These are phyloP conservation scores for Lepidocolaptes lacrymiger DNA, from an alignment of 2,797 vertebrate species.

Conservation along the genomic window DNA sequence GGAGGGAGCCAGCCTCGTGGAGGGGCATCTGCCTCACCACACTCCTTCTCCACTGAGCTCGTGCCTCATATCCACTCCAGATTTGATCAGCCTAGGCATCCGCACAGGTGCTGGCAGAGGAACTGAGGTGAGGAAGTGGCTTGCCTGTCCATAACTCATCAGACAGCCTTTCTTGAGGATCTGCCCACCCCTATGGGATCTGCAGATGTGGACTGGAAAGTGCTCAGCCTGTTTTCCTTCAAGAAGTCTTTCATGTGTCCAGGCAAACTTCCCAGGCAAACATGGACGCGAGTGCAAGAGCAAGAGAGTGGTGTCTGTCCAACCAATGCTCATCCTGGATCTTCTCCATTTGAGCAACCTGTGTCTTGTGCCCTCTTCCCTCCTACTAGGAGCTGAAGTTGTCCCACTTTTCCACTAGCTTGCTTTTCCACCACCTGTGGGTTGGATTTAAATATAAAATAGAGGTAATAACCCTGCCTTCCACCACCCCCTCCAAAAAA, in stretches of 20 bases:
- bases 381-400: neutral
- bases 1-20: neutral
- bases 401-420: neutral
- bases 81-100: neutral
- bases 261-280: neutral
- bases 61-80: neutral
- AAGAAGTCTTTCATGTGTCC: neutral
- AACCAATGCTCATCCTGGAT: neutral
- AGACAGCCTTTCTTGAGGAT: neutral
- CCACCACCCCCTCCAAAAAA: neutral
- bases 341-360: neutral
- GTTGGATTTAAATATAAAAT: neutral
- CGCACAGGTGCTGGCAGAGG: fast-evolving
- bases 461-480: neutral
- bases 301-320: neutral
- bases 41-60: neutral
- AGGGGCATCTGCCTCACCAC: neutral
- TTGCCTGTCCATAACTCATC: neutral
- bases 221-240: neutral
- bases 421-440: neutral
- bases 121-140: neutral
- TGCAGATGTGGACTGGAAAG: neutral
- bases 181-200: neutral
- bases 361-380: neutral
- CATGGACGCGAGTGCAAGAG: fast-evolving